Conservation (phyloP, 1,140 invertebrate genomes). For the Drosophila ogumai region DNA sequence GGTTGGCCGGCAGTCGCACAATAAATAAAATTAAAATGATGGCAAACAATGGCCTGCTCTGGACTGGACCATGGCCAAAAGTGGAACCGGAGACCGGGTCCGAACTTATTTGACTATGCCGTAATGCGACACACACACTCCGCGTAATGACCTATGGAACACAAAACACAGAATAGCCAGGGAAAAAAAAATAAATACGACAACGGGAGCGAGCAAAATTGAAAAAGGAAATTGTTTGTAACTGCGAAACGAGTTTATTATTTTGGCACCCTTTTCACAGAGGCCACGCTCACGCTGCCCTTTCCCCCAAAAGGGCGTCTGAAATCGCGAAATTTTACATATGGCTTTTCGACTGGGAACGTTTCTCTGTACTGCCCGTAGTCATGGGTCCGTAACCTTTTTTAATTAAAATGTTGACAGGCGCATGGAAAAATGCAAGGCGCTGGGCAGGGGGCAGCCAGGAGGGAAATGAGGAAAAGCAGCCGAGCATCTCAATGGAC, state of each 20-base stretch:
- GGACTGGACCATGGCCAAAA: slow-evolving; percentile 52
- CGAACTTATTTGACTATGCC: slow-evolving; percentile 65
- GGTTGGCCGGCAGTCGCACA: slow-evolving; percentile 73
- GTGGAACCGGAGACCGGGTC: slow-evolving; percentile 38
- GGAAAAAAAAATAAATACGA: slow-evolving; percentile 15
- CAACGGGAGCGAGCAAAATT: slow-evolving; percentile 73
- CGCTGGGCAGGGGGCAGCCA: not conserved
- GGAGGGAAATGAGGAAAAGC: slow-evolving; percentile 2
- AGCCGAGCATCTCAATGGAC: slow-evolving; percentile 27
- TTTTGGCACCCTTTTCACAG: slow-evolving; percentile 81
- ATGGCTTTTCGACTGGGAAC: slow-evolving; percentile 49
- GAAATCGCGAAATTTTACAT: slow-evolving; percentile 80
- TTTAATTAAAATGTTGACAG: slow-evolving; percentile 85
- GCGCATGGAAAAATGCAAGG: slow-evolving; percentile 78
- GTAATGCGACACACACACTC: slow-evolving; percentile 76
- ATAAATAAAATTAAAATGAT: slow-evolving; percentile 85
- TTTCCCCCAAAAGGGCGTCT: slow-evolving; percentile 21
- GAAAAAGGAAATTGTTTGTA: slow-evolving; percentile 85
- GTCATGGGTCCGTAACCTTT: slow-evolving; percentile 80
- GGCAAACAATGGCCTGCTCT: slow-evolving; percentile 76
- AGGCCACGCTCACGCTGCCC: slow-evolving; percentile 25
- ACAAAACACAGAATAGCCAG: slow-evolving; percentile 39
- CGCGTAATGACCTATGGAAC: slow-evolving; percentile 75
- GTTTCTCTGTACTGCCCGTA: slow-evolving; percentile 37
- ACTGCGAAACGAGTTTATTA: slow-evolving; percentile 85